Base-by-base conservation (phyloP, 2,797 vertebrate genomes). In the Manis javanica region DNA sequence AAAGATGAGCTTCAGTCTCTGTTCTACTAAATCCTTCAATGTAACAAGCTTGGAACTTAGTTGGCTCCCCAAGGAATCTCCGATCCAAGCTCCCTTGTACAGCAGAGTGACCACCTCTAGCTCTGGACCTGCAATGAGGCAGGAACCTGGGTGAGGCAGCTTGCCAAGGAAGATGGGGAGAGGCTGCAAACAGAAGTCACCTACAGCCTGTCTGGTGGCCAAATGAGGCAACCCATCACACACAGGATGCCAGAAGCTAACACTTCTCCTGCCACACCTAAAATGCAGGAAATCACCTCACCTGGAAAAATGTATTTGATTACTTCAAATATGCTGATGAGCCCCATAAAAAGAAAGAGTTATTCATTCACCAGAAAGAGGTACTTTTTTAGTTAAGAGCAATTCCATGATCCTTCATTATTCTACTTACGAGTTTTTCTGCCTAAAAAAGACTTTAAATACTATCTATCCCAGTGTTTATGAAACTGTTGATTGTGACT, bases 341-440 rank as follows among this genome's bases (percentile, higher is more conserved):
- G 26, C 15, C 34, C 83, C 64, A 26, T 64, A 84, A 87, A 49
- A 78, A 14, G 3, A 66, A 66, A 87, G 71, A 92, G 64, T 13
- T 91, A 9, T 10, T 90, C n/a, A 51, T 86, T 55, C 85, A 49
- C 63, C 5, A 3, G 5, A 23, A 66, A 53, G 66, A 46, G 14
- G 14, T 64, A 34, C 90, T 87, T 84, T 87, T 66, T 96, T 86
- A 39, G 49, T 39, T 94, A 85, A n/a, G 16, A 87, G 71, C 75
- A 66, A 66, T 31, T 39, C 55, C 29, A 77, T 37, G 29, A 79
- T 78, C 82, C 69, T 46, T 72, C 77, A 55, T 75, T 77, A 82
- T 83, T 87, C 53, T 87, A 37, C 39, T 1, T 75, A 42, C 66
- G 29, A n/a, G 18, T 85, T 75, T 87, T 92, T 57, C 9, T 11